These are phyloP conservation scores for Dolichopus griseipennis DNA, from an alignment of 2,888 invertebrate species.

Conservation along the genomic window DNA sequence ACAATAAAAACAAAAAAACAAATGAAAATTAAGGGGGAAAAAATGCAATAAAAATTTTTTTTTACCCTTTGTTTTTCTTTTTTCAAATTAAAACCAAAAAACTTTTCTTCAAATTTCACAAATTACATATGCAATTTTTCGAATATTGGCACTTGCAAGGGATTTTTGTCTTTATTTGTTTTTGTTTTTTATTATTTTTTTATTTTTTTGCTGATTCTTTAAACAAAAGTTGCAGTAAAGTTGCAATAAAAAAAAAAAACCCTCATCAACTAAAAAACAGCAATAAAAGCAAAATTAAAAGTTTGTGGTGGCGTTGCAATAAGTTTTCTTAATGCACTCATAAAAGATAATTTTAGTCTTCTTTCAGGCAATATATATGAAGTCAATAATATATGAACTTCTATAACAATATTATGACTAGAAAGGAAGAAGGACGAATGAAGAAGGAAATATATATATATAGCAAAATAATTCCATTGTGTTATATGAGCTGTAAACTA, in stretches of 20 bases:
- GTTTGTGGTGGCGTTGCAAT: background rate
- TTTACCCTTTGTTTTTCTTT: background rate
- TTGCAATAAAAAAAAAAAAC: background rate
- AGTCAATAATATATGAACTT: too few relatives aligned
- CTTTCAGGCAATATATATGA: too few relatives aligned
- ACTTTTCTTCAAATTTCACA: background rate
- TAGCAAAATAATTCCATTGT: too few relatives aligned
- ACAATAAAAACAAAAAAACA: background rate
- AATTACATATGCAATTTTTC: slow-evolving; percentile 4
- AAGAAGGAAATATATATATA: too few relatives aligned
- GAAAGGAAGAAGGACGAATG: too few relatives aligned
- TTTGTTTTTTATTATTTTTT: background rate
- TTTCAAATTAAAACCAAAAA: background rate
- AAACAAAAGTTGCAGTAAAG: slow-evolving; percentile 4
- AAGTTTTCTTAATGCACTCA: background rate
- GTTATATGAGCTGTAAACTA: too few relatives aligned
- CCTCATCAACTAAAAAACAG: too few relatives aligned
- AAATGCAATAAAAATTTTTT: background rate
- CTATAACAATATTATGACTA: too few relatives aligned
- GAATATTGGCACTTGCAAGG: slow-evolving; percentile 3
- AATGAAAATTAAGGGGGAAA: background rate
- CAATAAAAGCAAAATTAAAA: background rate
- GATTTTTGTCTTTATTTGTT: background rate
- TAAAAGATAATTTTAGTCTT: too few relatives aligned
- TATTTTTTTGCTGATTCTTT: background rate